Evolutionary conservation across 2,113 vertebrate genomes (phyloP).

Genomic region (Desmodus rotundus): DNA sequence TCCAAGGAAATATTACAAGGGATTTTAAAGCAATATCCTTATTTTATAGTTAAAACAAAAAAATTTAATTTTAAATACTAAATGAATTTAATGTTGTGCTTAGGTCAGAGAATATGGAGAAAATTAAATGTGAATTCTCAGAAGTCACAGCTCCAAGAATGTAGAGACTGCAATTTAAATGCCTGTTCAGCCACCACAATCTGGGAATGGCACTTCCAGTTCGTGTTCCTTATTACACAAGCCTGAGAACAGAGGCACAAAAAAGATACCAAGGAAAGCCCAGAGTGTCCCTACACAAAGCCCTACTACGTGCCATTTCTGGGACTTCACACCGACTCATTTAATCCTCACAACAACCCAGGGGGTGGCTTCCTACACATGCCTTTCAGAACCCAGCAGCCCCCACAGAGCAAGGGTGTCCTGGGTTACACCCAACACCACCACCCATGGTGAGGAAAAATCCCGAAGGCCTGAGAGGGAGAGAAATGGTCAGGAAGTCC

Average conservation of each 20-base stretch:
- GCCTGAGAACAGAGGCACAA: neutral
- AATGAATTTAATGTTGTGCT: neutral
- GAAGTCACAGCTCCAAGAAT: neutral
- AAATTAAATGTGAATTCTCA: neutral
- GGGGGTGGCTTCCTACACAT: rapidly evolving
- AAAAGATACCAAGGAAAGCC: neutral
- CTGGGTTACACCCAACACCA: neutral
- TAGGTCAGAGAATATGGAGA: neutral
- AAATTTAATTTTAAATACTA: neutral
- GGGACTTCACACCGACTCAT: neutral
- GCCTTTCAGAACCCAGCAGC: neutral
- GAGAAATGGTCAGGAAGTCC: neutral
- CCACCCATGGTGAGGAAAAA: neutral
- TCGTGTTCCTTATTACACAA: neutral
- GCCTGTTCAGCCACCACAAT: neutral
- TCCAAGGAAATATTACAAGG: neutral
- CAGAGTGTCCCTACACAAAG: neutral
- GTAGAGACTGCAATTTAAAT: neutral
- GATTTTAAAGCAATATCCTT: neutral
- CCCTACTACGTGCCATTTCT: neutral
- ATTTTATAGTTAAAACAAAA: neutral
- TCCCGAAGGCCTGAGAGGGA: neutral
- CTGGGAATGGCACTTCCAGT: neutral
- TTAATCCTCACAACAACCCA: neutral
- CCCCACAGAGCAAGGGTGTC: rapidly evolving